Evolutionary conservation across 2,888 invertebrate genomes (phyloP).

Genomic region (Pseudococcus longispinus): DNA sequence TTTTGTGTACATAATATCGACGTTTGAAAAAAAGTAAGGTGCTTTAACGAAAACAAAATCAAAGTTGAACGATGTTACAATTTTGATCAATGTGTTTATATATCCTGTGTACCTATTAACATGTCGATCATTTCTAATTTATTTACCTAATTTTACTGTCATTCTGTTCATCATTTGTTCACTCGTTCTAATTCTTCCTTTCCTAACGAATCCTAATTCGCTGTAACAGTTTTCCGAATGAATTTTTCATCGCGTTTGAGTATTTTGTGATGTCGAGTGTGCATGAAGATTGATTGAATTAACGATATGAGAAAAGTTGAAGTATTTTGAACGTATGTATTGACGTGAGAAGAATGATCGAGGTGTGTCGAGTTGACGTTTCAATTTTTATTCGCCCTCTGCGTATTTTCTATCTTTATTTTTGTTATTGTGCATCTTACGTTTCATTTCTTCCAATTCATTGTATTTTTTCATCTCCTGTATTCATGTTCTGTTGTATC

Average conservation of each 20-base stretch:
- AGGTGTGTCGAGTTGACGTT: neutral
- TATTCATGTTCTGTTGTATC: neutral
- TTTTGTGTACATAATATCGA: conserved; percentile 12
- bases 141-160: neutral
- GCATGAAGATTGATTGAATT: neutral
- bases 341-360: neutral
- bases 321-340: too few relatives aligned
- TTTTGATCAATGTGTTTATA: neutral
- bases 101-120: too few relatives aligned
- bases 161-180: neutral
- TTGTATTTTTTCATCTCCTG: neutral
- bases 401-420: neutral
- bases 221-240: neutral
- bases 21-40: neutral
- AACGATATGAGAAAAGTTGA: neutral
- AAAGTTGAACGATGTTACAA: neutral
- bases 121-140: too few relatives aligned
- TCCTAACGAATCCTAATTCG: neutral
- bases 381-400: too few relatives aligned
- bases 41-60: neutral
- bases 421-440: neutral
- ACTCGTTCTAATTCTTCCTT: neutral
- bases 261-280: neutral
- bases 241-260: neutral
- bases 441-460: neutral